Evolutionary conservation across 2,113 vertebrate species (phyloP).

Genomic region (Eulemur macaco): DNA sequence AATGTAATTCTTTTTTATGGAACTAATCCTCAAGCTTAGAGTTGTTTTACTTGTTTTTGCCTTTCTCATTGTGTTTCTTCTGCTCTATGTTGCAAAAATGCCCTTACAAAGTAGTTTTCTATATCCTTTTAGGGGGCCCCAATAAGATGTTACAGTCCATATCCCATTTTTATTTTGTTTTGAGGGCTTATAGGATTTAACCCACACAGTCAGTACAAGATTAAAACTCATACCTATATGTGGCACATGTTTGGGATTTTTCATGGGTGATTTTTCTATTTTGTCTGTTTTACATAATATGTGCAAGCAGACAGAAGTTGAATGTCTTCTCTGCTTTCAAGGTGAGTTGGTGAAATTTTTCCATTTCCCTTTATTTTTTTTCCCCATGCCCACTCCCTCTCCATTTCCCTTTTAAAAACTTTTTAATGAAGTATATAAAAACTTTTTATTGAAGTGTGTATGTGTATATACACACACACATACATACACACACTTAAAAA

Average conservation of each 20-base stretch:
- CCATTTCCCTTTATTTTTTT: too few species aligned
- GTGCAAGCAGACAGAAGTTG: neutral
- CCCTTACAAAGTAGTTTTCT: neutral
- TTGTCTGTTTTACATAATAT: neutral
- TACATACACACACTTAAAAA: neutral
- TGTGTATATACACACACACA: neutral
- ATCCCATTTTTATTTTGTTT: conserved; percentile 10
- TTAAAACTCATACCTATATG: neutral
- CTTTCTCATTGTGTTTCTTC: neutral
- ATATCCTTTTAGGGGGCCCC: neutral
- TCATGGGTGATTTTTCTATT: neutral
- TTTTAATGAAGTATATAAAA: neutral
- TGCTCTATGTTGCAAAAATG: neutral
- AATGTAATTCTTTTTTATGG: neutral
- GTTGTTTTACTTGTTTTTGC: neutral
- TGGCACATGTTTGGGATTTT: neutral
- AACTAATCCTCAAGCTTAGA: neutral
- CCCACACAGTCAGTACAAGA: neutral
- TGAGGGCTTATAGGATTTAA: neutral
- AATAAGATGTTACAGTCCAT: neutral
- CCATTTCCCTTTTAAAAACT: neutral
- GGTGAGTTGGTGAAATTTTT: neutral
- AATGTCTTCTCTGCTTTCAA: neutral
- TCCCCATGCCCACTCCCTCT: neutral
- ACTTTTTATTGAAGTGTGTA: neutral